phyloP scores from a whole-genome alignment of 2,797 vertebrate genomes.

The Alectoris magna region DNA sequence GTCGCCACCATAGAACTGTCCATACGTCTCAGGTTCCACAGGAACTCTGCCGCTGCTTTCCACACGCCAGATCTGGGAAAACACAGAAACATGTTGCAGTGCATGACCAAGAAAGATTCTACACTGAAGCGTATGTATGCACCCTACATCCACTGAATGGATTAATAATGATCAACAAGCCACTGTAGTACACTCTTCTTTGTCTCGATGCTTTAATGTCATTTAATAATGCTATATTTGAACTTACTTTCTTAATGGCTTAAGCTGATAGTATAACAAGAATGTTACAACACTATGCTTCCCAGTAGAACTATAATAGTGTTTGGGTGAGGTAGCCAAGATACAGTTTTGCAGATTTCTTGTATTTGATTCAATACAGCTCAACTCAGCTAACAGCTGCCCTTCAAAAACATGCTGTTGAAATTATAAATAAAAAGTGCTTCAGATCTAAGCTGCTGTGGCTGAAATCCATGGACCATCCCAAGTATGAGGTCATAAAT shows the following conservation, averaged over 20 bases:
- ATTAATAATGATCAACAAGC: not conserved
- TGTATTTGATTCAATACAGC: not conserved
- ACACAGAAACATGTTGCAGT: not conserved
- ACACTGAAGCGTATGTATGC: not conserved
- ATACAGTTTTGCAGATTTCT: not conserved
- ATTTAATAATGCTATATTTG: not conserved
- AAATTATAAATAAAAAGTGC: not conserved
- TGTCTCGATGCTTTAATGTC: not conserved
- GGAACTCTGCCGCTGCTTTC: slow-evolving; percentile 85
- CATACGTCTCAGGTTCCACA: slow-evolving; percentile 77
- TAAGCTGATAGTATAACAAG: not conserved
- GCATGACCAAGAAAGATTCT: not conserved
- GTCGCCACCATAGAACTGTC: slow-evolving; percentile 92
- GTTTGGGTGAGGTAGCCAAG: not conserved
- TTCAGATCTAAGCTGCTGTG: not conserved
- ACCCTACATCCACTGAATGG: not conserved
- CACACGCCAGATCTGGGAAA: slow-evolving; percentile 90
- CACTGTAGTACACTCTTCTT: not conserved
- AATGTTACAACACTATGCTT: not conserved
- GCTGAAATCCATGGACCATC: not conserved
- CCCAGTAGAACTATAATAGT: not conserved
- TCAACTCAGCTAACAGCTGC: not conserved
- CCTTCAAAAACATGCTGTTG: not conserved
- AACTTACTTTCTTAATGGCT: not conserved
- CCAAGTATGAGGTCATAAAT: not conserved